A percentile compares a stretch with the other conserved stretches of the same genome.
These are phyloP conservation scores for Orius laevigatus DNA, from an alignment of 1,140 invertebrate genomes.

Conservation along the genomic window DNA sequence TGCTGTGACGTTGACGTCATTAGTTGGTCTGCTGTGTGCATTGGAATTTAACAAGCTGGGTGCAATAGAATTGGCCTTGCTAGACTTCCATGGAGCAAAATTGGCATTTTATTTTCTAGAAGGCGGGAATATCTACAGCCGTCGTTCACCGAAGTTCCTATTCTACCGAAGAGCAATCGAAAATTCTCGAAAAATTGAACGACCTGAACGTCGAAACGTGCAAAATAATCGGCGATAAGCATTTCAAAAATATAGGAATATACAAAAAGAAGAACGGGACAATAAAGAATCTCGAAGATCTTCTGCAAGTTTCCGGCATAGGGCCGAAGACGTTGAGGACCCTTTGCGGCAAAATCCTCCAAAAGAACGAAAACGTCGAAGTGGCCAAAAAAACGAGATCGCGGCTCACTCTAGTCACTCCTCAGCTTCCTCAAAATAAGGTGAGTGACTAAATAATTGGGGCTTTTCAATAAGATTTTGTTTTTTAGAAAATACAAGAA, in stretches of 20 bases:
- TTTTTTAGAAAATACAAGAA: slow-evolving; percentile 1
- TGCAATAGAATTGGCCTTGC: too few species aligned
- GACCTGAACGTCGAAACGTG: background rate
- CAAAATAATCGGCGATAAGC: background rate
- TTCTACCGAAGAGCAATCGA: too few species aligned
- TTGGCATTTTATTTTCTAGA: too few species aligned
- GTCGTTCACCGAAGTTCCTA: too few species aligned
- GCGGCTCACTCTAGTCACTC: background rate
- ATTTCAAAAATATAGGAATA: background rate
- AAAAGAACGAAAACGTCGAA: background rate
- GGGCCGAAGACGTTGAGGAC: slow-evolving; percentile 10
- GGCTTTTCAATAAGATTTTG: background rate
- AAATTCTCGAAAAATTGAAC: too few species aligned
- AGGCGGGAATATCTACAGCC: too few species aligned
- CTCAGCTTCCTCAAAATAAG: background rate
- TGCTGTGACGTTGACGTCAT: too few species aligned
- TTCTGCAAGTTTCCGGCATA: slow-evolving; percentile 1
- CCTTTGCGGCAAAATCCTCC: slow-evolving; percentile 9
- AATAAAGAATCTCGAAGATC: slow-evolving; percentile 8
- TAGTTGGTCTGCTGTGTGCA: too few species aligned
- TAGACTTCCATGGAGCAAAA: too few species aligned
- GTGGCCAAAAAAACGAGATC: background rate
- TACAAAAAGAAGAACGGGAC: background rate
- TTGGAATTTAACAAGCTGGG: too few species aligned
- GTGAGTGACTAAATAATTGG: background rate